These are phyloP conservation scores for Cheilosia urbana DNA, from an alignment of 2,888 invertebrate species.

Conservation along the genomic window DNA sequence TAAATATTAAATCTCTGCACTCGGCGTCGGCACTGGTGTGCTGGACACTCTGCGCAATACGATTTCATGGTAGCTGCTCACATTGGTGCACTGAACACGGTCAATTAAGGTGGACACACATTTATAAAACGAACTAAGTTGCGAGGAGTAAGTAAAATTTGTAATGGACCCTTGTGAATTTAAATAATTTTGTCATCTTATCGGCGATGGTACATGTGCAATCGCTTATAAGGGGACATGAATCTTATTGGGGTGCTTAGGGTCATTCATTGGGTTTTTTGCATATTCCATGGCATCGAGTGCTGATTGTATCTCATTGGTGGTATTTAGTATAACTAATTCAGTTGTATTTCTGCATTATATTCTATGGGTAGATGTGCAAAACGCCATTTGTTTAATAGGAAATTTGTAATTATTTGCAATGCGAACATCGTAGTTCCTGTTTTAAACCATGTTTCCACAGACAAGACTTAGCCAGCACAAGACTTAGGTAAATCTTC, in stretches of 20 bases:
- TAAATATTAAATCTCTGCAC: constrained; percentile 27
- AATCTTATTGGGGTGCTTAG: not conserved
- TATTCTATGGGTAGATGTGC: too few relatives aligned
- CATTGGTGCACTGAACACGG: not conserved
- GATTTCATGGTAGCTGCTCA: constrained; percentile 11
- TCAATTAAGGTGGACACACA: constrained; percentile 34
- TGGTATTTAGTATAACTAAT: not conserved
- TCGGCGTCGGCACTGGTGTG: not conserved
- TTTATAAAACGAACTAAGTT: constrained; percentile 24
- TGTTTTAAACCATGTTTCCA: too few relatives aligned
- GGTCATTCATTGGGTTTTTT: not conserved
- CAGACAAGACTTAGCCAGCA: too few relatives aligned
- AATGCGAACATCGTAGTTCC: too few relatives aligned
- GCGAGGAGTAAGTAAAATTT: constrained; percentile 34
- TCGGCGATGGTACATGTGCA: constrained; percentile 5
- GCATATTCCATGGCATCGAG: not conserved
- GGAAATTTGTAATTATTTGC: too few relatives aligned
- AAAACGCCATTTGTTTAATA: too few relatives aligned
- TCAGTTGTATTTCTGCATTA: too few relatives aligned
- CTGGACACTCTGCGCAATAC: not conserved
- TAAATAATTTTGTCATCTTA: constrained; percentile 22
- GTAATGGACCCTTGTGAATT: constrained; percentile 9
- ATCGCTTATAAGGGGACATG: not conserved
- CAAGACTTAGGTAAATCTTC: too few relatives aligned
- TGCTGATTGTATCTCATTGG: not conserved